phyloP scores from a whole-genome alignment of 1,140 invertebrate genomes.

The Vollenhovia emeryi region DNA sequence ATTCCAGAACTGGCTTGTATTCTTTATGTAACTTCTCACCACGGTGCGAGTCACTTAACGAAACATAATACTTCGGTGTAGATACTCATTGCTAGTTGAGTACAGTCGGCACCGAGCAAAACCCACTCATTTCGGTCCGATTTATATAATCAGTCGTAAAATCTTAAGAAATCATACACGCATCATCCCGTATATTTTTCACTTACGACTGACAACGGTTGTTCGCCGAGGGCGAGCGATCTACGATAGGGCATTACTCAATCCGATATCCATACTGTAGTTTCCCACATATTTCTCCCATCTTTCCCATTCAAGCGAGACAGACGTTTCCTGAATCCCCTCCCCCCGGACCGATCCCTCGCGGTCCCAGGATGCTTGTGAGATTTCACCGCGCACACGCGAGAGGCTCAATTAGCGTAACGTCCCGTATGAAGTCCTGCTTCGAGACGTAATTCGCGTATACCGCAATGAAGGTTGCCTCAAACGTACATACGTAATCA shows the following conservation, averaged over 20 bases:
- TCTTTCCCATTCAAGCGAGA: slow-evolving; percentile 22
- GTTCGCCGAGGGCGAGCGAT: slow-evolving; percentile 7
- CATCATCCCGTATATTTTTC: background rate
- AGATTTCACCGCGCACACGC: slow-evolving; percentile 8
- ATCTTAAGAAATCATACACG: background rate
- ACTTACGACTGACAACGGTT: background rate
- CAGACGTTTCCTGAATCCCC: slow-evolving; percentile 21
- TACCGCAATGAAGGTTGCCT: background rate
- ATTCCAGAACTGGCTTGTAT: background rate
- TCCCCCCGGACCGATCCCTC: background rate
- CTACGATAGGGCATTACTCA: slow-evolving; percentile 9
- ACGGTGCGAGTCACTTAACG: background rate
- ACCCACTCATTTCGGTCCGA: background rate
- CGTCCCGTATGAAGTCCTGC: background rate
- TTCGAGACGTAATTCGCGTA: background rate
- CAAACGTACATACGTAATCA: background rate
- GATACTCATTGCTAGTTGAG: too few species aligned
- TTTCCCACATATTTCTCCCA: slow-evolving; percentile 39
- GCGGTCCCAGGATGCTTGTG: background rate
- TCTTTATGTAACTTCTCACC: background rate
- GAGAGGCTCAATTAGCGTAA: slow-evolving; percentile 14
- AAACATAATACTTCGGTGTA: background rate
- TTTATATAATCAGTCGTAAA: background rate
- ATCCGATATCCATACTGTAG: slow-evolving; percentile 1
- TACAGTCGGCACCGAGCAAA: background rate